Percentiles rank a stretch among this genome's conserved stretches.
Evolutionary conservation across 2,797 vertebrate genomes (phyloP).

Genomic region (Zalophus californianus): DNA sequence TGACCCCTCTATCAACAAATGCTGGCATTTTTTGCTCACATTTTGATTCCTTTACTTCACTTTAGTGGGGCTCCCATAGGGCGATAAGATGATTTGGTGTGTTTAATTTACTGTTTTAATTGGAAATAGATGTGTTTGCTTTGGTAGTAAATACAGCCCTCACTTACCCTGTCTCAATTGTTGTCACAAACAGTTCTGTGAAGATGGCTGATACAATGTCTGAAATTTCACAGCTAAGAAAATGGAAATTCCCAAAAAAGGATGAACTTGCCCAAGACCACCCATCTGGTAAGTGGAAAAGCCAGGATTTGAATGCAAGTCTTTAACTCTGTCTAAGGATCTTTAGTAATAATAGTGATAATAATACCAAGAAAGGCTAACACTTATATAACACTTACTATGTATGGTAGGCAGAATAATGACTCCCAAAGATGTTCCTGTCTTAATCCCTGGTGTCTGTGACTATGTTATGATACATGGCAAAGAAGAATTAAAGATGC

Average conservation of each 20-base stretch:
- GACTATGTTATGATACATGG: neutral
- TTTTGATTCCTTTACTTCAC: neutral
- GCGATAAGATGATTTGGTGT: neutral
- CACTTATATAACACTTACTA: neutral
- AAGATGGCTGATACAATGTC: neutral
- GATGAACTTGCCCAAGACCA: neutral
- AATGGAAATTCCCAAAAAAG: neutral
- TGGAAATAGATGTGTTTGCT: neutral
- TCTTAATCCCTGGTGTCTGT: neutral
- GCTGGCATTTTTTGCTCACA: neutral
- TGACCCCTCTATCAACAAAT: neutral
- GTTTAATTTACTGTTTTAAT: neutral
- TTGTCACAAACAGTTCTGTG: neutral
- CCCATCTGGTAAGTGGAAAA: neutral
- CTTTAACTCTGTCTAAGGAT: neutral
- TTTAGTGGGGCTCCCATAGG: neutral
- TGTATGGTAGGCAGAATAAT: neutral
- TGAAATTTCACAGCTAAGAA: neutral
- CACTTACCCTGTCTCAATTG: neutral
- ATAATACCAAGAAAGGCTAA: neutral
- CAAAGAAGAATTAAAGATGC: neutral
- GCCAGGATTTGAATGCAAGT: neutral
- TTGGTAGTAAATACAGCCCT: neutral
- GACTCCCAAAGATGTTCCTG: neutral
- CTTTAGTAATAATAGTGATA: neutral